phyloP scores from a whole-genome alignment of 2,888 invertebrate genomes.

The Drosophila ustulata region DNA sequence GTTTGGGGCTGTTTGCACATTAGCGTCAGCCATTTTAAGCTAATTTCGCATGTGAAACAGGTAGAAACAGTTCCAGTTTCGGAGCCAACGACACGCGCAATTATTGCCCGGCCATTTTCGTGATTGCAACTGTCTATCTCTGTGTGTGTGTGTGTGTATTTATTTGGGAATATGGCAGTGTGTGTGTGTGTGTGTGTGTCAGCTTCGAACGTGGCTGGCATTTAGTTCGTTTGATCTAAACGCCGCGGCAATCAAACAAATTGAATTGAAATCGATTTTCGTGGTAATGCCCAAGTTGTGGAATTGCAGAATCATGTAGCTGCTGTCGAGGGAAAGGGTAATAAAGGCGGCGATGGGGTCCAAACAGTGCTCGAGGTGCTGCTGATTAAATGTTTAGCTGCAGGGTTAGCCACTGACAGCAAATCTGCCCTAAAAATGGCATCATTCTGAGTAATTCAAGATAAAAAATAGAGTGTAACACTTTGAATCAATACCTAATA shows the following conservation, averaged over 20 bases:
- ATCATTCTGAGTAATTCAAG: background rate
- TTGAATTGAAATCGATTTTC: conserved; percentile 77
- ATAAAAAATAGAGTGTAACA: no score
- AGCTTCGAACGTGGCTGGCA: conserved; percentile 68
- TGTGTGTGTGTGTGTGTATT: conserved; percentile 11
- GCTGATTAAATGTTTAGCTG: conserved; percentile 22
- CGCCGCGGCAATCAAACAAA: conserved; percentile 72
- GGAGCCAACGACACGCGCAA: conserved; percentile 77
- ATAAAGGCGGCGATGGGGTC: background rate
- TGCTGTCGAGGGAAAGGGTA: background rate
- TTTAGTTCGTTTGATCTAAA: conserved; percentile 75
- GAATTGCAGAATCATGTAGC: conserved; percentile 48
- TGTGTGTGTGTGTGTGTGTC: conserved; percentile 29
- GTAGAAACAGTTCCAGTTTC: conserved; percentile 73
- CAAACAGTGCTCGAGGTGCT: conserved; percentile 7
- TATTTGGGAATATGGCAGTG: conserved; percentile 1
- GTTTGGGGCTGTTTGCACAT: conserved; percentile 62
- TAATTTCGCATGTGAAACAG: conserved; percentile 79
- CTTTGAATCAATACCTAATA: no score
- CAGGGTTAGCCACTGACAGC: background rate
- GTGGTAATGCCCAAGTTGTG: conserved; percentile 47
- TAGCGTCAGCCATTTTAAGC: conserved; percentile 74
- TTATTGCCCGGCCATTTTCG: conserved; percentile 78
- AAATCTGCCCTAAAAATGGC: background rate
- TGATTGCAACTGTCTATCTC: conserved; percentile 61